phyloP scores from a whole-genome alignment of 1,140 invertebrate genomes.

The Drosophila punjabiensis region DNA sequence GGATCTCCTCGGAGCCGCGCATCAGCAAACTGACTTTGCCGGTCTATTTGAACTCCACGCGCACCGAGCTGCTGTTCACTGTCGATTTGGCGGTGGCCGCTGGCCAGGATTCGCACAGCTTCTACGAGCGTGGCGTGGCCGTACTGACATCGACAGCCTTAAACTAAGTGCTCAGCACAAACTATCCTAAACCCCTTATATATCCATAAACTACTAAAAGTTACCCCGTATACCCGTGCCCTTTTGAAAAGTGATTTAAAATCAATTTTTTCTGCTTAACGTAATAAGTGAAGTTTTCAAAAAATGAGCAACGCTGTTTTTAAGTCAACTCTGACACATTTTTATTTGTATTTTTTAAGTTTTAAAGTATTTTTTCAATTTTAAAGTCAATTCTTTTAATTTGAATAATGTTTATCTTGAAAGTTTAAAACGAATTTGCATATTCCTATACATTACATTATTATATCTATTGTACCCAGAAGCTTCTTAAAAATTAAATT shows the following conservation, averaged over 20 bases:
- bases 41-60: constrained; percentile 98
- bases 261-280: not conserved
- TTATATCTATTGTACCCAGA: not conserved
- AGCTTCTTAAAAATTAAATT: constrained; percentile 28
- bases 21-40: constrained; percentile 94
- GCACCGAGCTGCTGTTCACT: constrained; percentile 97
- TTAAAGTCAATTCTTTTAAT: not conserved
- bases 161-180: constrained; percentile 87
- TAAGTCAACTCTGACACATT: not conserved
- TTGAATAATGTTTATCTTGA: not conserved
- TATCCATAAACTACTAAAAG: constrained; percentile 9
- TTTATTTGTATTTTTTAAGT: not conserved
- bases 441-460: not conserved
- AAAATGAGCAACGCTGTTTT: not conserved
- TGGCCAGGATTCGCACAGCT: constrained; percentile 94
- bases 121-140: constrained; percentile 99
- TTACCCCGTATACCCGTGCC: not conserved
- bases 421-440: not conserved
- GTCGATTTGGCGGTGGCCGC: constrained; percentile 96
- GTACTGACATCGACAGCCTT: constrained; percentile 95
- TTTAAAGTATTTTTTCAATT: no score
- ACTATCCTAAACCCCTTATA: not conserved
- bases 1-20: constrained; percentile 86
- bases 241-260: not conserved
- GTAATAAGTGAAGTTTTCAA: not conserved